Base-by-base conservation (phyloP, 1,140 invertebrate species). In the Octopus bimaculoides region DNA sequence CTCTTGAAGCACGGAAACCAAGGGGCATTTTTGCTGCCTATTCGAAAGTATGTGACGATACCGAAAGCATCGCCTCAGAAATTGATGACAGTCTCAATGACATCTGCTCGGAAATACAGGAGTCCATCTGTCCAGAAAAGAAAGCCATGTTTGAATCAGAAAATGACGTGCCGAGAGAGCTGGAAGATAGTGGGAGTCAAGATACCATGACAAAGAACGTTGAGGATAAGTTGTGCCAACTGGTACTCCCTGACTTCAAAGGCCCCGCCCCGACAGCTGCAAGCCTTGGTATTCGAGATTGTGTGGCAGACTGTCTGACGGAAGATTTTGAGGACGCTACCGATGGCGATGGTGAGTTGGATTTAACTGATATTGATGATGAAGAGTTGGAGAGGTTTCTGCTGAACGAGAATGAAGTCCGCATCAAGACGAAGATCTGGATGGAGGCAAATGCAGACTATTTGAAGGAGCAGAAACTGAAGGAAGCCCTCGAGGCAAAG, bases 321-420 rank as follows among this genome's bases (percentile, higher is more conserved):
- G 78, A 82, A 71, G 14, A 71, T 3, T 6, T 71, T 53, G 52
- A 80, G 26, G 77, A 83, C 12, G 56, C 17, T 8, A 75, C 77
- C 14, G 78, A 14, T 54, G 26, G 74, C 54, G 84, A 86, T 82
- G 93, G 94, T 5, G 94, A 95, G 85, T 90, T 97, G n/a, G 92
- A 94, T 85, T 90, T 96, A 7, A 93, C 93, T 76, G 96, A 94
- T 75, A 92, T 97, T 52, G 96, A 97, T 85, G 95, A 97, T 85
- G 93, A 94, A 52, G 97, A 98, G 91, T 91, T 98, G 14, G 94
- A 96, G 87, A 93, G 92, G 76, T 95, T 97, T 84, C 95, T 98
- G 71, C 93, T 98, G 91, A 93, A 92, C 4, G 93, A 94, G 52
- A 92, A 93, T 80, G 97, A 98, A 90, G 92, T 94, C 4, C 89